Conservation (phyloP, 1,140 invertebrate species). For the Cydia pomonella region DNA sequence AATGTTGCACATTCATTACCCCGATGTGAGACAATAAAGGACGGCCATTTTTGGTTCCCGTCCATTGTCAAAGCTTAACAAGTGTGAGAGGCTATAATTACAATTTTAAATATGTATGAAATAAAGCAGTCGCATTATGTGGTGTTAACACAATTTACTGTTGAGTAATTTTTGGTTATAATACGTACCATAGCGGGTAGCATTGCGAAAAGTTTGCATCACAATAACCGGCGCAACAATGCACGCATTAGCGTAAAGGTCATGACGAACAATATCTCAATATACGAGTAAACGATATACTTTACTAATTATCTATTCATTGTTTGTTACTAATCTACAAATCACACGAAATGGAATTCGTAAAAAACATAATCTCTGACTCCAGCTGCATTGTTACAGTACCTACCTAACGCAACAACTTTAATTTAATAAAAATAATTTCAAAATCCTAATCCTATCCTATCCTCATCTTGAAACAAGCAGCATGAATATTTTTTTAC, state of each 20-base stretch:
- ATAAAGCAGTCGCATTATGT: slow-evolving; percentile 57
- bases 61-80: slow-evolving; percentile 69
- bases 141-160: slow-evolving; percentile 70
- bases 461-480: neutral
- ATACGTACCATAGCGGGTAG: slow-evolving; percentile 51
- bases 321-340: slow-evolving; percentile 16
- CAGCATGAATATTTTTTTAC: too few species aligned
- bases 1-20: slow-evolving; percentile 56
- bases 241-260: slow-evolving; percentile 64
- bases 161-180: slow-evolving; percentile 69
- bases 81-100: slow-evolving; percentile 66
- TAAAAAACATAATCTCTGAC: neutral
- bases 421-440: neutral
- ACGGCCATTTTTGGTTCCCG: slow-evolving; percentile 61
- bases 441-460: neutral
- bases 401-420: neutral
- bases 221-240: slow-evolving; percentile 61
- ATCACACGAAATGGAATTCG: slow-evolving; percentile 9
- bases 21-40: slow-evolving; percentile 65
- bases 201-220: slow-evolving; percentile 64
- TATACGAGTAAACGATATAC: slow-evolving; percentile 24
- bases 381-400: neutral
- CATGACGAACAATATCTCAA: slow-evolving; percentile 55
- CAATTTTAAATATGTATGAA: slow-evolving; percentile 71
- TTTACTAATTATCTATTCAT: slow-evolving; percentile 26